Evolutionary conservation across 2,113 vertebrate genomes (phyloP).

Genomic region (Menidia beryllina): DNA sequence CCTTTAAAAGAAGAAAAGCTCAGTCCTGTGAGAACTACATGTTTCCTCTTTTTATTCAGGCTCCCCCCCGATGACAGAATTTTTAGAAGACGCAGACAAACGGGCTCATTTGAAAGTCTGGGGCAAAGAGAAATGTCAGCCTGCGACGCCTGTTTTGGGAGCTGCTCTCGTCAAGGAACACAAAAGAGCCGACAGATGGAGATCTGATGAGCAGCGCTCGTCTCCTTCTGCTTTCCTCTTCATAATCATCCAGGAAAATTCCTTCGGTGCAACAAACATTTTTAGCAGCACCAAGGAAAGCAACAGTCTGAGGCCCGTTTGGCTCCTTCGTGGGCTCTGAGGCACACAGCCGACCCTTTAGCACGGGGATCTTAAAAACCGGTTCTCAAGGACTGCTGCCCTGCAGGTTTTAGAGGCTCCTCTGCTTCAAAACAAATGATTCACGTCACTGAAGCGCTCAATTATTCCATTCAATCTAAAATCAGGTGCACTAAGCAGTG

Average conservation of each 20-base stretch:
- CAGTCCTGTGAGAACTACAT: constrained; percentile 11
- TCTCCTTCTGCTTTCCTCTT: background rate
- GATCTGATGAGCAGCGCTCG: constrained; percentile 22
- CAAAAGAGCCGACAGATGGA: constrained; percentile 45
- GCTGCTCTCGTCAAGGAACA: constrained; percentile 26
- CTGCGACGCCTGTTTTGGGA: constrained; percentile 19
- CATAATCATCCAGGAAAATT: constrained; percentile 16
- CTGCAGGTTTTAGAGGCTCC: no score
- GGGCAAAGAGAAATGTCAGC: constrained; percentile 52
- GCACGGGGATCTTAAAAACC: no score
- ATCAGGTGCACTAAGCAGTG: no score
- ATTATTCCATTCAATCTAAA: no score
- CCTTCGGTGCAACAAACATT: constrained; percentile 3
- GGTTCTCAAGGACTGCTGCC: no score
- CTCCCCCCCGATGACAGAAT: constrained; percentile 16
- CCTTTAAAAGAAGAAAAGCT: constrained; percentile 8
- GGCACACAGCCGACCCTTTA: constrained; percentile 3
- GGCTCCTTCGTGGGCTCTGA: background rate
- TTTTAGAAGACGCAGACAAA: constrained; percentile 37
- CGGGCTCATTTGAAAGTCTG: constrained; percentile 45
- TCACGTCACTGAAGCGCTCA: no score
- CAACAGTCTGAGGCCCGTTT: background rate
- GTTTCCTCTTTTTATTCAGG: constrained; percentile 3
- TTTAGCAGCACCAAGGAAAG: background rate
- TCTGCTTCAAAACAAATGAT: no score